Base-by-base conservation (phyloP, 2,113 vertebrate genomes). In the Podocnemis expansa region DNA sequence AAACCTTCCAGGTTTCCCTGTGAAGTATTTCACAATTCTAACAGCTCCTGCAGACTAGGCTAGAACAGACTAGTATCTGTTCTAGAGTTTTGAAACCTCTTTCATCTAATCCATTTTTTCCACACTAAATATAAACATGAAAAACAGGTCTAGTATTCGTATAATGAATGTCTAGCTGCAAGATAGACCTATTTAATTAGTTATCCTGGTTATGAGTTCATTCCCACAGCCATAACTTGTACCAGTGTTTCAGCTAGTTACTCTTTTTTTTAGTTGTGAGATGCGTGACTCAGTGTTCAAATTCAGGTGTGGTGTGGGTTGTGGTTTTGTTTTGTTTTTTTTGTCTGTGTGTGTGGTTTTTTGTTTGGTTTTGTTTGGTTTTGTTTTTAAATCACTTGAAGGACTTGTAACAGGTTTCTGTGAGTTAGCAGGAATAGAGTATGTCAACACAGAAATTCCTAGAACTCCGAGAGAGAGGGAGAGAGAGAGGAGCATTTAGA, bases 21-120 rank as follows among this genome's bases (percentile, higher is more conserved):
- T 97, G 96, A 97, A 93, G 94, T 94, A 84, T 97, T 97, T 91
- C 88, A 19, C 93, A 89, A 94, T 13, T 95, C 96, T 91, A 76
- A 76, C 41, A 76, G 73, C 38, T 25, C 41, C 43, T 45, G 7
- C 41, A 43, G 41, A 43, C 73, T 76, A 76, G 24, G 27, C 24
- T 45, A 45, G 25, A 76, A 41, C 41, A 76, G 73, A 76, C 41
- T 27, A 76, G 10, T 45, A 45, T 45, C 13, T 76, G 43, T 76
- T 41, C 43, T 76, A 45, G 73, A 27, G 12, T 43, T 76, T 70
- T 76, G 38, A 14, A 45, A 76, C 24, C 21, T 45, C 73, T 75
- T 76, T 43, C 73, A 14, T 76, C 22, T 45, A 45, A 76, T 76
- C 24, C 4, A 24, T 25, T 75, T 75, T 43, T 75, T 75, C 25